phyloP scores from a whole-genome alignment of 2,888 invertebrate genomes.

The Meandrusa payeni region DNA sequence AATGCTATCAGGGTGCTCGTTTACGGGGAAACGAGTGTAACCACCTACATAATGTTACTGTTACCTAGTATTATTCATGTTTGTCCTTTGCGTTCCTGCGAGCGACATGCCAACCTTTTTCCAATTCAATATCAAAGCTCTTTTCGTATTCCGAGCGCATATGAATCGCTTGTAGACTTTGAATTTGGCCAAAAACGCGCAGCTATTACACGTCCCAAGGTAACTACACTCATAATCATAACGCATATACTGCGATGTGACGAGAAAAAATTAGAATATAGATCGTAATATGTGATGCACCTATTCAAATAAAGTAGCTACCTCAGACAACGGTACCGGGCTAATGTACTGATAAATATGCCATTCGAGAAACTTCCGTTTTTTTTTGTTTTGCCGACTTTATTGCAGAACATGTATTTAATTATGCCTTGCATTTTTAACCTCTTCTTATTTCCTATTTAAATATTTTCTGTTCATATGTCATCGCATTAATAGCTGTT shows the following conservation, averaged over 20 bases:
- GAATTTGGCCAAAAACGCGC: constrained; percentile 19
- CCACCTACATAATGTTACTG: constrained; percentile 20
- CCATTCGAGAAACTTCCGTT: constrained; percentile 35
- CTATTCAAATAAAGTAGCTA: constrained; percentile 8
- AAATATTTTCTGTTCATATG: no score
- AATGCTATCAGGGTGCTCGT: constrained; percentile 41
- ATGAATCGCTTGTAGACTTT: constrained; percentile 14
- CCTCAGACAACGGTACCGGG: background rate
- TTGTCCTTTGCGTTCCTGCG: constrained; percentile 16
- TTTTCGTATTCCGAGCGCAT: constrained; percentile 21
- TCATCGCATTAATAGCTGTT: no score
- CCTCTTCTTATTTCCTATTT: no score
- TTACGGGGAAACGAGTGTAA: constrained; percentile 37
- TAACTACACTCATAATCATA: background rate
- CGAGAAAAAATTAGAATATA: constrained; percentile 2
- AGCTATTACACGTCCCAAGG: constrained; percentile 4
- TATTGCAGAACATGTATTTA: constrained; percentile 39
- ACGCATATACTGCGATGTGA: background rate
- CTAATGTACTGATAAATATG: constrained; percentile 23
- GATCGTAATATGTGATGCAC: constrained; percentile 2
- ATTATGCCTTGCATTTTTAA: constrained; percentile 35
- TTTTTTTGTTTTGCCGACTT: constrained; percentile 38
- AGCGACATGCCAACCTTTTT: constrained; percentile 15
- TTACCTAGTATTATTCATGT: constrained; percentile 20
- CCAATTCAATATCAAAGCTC: constrained; percentile 18